Evolutionary conservation across 2,113 vertebrate genomes (phyloP).

Genomic region (Cynoglossus semilaevis): DNA sequence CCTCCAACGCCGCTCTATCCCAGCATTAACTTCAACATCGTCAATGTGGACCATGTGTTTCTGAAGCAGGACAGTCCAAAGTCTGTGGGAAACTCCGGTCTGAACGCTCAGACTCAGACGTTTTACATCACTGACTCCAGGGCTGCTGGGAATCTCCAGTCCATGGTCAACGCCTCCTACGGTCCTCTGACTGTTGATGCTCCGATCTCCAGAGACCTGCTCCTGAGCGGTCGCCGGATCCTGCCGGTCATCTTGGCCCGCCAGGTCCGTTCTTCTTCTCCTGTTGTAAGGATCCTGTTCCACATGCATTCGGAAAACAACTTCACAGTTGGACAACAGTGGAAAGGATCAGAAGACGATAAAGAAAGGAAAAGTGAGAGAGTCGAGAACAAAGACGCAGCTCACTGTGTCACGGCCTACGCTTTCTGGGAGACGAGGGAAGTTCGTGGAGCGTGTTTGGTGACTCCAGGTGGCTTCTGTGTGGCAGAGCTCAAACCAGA

Average conservation of each 20-base stretch:
- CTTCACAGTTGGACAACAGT: constrained; percentile 23
- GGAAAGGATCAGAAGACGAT: constrained; percentile 30
- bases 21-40: constrained; percentile 79
- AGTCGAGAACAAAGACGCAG: constrained; percentile 45
- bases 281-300: constrained; percentile 84
- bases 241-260: constrained; percentile 76
- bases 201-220: constrained; percentile 76
- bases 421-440: constrained; percentile 85
- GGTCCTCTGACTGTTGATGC: constrained; percentile 82
- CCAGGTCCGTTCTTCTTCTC: constrained; percentile 79
- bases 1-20: constrained; percentile 79
- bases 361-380: constrained; percentile 18
- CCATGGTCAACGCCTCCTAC: constrained; percentile 81
- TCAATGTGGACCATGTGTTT: constrained; percentile 82
- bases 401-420: constrained; percentile 85
- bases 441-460: constrained; percentile 79
- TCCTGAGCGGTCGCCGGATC: constrained; percentile 79
- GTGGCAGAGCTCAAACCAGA: constrained; percentile 83
- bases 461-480: constrained; percentile 81
- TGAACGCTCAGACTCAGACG: constrained; percentile 80
- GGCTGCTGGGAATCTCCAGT: constrained; percentile 52
- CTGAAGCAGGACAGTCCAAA: constrained; percentile 81
- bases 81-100: constrained; percentile 80
- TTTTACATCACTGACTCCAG: constrained; percentile 82
- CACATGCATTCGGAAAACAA: constrained; percentile 76